A percentile compares a stretch with the other conserved stretches of the same genome.
Conservation (phyloP, 2,113 vertebrate genomes). For the Chaetura pelagica region DNA sequence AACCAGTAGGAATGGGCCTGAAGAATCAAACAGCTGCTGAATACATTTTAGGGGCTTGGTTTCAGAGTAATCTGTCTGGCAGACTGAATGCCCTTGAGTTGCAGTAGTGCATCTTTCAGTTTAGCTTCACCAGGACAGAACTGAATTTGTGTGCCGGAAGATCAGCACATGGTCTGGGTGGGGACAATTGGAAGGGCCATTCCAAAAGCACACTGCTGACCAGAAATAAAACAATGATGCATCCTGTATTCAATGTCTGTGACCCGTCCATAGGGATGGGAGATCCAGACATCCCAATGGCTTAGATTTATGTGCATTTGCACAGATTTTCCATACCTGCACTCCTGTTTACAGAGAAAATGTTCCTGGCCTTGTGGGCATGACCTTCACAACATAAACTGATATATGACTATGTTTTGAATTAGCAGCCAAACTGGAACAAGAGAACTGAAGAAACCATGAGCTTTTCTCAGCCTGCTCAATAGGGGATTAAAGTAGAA, state of each 20-base stretch:
- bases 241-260: not conserved
- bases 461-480: not conserved
- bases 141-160: accelerated
- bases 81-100: not conserved
- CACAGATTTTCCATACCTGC: not conserved
- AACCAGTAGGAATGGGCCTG: not conserved
- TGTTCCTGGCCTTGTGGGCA: not conserved
- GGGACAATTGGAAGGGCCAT: not conserved
- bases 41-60: not conserved
- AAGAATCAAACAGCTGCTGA: not conserved
- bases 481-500: not conserved
- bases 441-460: not conserved
- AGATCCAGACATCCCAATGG: not conserved
- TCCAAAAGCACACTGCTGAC: not conserved
- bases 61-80: not conserved
- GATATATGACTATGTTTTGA: not conserved
- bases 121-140: not conserved
- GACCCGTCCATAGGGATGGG: too few species aligned
- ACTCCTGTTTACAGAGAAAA: not conserved
- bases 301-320: not conserved
- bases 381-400: slow-evolving; percentile 15
- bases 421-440: not conserved
- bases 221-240: not conserved
- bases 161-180: not conserved
- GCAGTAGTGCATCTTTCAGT: not conserved